Conservation (phyloP, 1,140 invertebrate species). For the Oryzaephilus surinamensis region DNA sequence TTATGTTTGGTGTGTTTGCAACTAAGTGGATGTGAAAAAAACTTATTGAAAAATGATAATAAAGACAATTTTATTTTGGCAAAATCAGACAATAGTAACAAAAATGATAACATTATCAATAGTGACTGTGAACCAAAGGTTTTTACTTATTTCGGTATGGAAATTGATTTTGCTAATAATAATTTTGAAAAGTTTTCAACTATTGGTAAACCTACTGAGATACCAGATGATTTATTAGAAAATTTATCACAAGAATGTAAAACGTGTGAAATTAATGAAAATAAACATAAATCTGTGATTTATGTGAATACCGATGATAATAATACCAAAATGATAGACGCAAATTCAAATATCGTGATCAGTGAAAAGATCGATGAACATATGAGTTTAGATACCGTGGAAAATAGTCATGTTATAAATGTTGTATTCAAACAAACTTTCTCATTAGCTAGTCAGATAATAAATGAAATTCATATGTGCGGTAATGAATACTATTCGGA, state of each 20-base stretch:
- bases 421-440: constrained; percentile 54
- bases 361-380: constrained; percentile 27
- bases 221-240: constrained; percentile 36
- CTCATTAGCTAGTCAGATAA: constrained; percentile 46
- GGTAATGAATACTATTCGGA: constrained; percentile 26
- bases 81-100: constrained; percentile 18
- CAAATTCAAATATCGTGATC: constrained; percentile 13
- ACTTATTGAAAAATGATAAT: constrained; percentile 14
- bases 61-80: constrained; percentile 39
- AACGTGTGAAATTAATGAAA: constrained; percentile 14
- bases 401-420: constrained; percentile 48
- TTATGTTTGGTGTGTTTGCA: constrained; percentile 40
- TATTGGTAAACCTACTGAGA: too few species aligned
- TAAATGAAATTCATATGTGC: constrained; percentile 40
- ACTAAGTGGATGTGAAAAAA: constrained; percentile 33
- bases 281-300: constrained; percentile 32
- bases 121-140: constrained; percentile 17
- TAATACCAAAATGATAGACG: constrained; percentile 12
- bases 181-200: constrained; percentile 34
- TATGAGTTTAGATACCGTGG: constrained; percentile 27
- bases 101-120: constrained; percentile 4
- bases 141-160: constrained; percentile 30
- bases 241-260: constrained; percentile 3
- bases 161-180: constrained; percentile 24
- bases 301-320: constrained; percentile 31